These are phyloP conservation scores for Lacerta bilineata DNA, from an alignment of 2,797 vertebrate species.

Conservation along the genomic window DNA sequence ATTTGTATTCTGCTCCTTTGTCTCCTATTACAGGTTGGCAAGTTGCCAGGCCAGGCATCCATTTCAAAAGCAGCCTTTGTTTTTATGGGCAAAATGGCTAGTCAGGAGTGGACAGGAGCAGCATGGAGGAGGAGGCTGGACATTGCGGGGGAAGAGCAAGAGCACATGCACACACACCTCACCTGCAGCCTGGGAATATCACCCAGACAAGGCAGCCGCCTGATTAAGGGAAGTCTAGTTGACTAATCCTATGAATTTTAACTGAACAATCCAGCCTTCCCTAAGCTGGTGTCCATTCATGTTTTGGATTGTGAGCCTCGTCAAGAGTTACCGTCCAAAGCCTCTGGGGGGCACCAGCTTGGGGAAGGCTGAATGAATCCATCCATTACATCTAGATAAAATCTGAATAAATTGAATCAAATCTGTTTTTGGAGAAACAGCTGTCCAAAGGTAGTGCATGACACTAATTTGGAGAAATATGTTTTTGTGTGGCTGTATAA, in stretches of 20 bases:
- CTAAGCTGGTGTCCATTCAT: no score
- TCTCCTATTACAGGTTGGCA: slow-evolving; percentile 54
- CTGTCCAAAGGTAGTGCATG: background rate
- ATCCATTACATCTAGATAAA: no score
- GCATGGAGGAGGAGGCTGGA: slow-evolving; percentile 1
- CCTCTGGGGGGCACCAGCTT: no score
- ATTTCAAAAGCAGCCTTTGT: slow-evolving; percentile 77
- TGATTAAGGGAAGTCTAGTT: background rate
- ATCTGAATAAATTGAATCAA: no score
- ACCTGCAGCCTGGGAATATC: background rate
- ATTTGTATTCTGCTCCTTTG: slow-evolving; percentile 64
- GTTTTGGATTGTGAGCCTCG: no score
- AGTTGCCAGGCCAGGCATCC: slow-evolving; percentile 69
- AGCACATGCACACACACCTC: background rate
- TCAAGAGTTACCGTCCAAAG: no score
- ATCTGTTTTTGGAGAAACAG: background rate
- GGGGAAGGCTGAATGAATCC: no score
- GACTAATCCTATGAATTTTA: background rate
- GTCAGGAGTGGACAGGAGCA: slow-evolving; percentile 46
- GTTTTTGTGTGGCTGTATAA: no score
- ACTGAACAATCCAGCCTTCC: background rate
- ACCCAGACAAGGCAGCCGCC: background rate
- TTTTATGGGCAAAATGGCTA: slow-evolving; percentile 60
- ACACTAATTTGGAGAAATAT: no score
- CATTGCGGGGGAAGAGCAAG: background rate